Base-by-base conservation (phyloP, 2,797 vertebrate genomes). In the Channa striata region DNA sequence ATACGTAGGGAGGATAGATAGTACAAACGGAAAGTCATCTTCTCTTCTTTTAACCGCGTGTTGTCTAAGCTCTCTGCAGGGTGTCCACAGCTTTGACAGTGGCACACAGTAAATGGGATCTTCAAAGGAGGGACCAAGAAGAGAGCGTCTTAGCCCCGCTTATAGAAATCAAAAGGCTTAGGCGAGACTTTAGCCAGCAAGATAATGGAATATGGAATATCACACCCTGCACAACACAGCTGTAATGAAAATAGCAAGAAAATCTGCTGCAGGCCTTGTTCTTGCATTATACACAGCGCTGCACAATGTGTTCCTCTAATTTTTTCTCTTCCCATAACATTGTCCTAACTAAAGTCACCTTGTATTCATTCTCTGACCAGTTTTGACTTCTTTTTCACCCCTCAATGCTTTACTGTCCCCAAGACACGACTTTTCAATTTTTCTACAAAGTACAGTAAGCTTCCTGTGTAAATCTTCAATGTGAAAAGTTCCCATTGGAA, bases 81-180 rank as follows among this genome's bases (percentile, higher is more conserved):
- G 85, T 85, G 64, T 78, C 68, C 66, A 14, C 25, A 64, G 57
- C 77, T 80, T 63, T 78, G 84, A 78, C 78, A 71, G 77, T 48
- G 54, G 63, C 43, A 48, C 67, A 57, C 57, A 74, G 36, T 79
- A 68, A 90, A 83, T 49, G 72, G 51, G 59, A 83, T 88, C 89
- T 89, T 92, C 87, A 92, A 92, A 92, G 87, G 69, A 80, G 43
- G 25, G 62, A 81, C 73, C 76, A 53, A 59, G 68, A 80, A 37
- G 75, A 77, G 75, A 79, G 72, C 56, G 62, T 64, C 82, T 89
- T 72, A 80, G 69, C 83, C 75, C 80, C 4, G 61, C 82, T 88
- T 83, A 86, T 63, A 84, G 76, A 77, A 80, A 85, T 88, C 79
- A 83, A 85, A 90, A 79, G 81, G 81, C 82, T 87, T 82, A 82